Evolutionary conservation across 1,140 invertebrate genomes (phyloP), one percentile per base, ranked within the genome.

Genomic region (Caenorhabditis latens): DNA sequence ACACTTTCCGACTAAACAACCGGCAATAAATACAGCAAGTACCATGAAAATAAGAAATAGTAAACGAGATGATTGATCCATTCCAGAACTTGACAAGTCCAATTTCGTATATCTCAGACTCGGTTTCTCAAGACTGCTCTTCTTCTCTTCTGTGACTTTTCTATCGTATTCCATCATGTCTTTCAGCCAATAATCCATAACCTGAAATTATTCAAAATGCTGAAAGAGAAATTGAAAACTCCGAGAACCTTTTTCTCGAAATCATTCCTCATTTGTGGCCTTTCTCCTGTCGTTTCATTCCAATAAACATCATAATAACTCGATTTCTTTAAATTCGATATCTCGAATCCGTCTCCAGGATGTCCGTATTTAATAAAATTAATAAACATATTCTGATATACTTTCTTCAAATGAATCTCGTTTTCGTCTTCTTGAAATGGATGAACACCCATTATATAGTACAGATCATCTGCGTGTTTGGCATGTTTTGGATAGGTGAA

Each of bases 391-490:
- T 85, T 24, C 9, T 24, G 67, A 48, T 82, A 86, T 32, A 86
- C 8, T 82, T 79, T 43, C 6, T 65, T 53, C 53, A 82, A 53
- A 79, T 75, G 42, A 5, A 32, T 32, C 24, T 86, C 85, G 63
- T 82, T 86, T 40, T 86, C 85, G 19, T 82, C 85, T 57, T 40
- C 14, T 19, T 85, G 65, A 40, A 85, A 85, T 32, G 43, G 32
- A 75, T 85, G 84, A 16, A 85, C 48, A 16, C 84, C 84, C 84
- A 85, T 85, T 16, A 85, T n/a, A 58, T 85, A 85, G 32, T 61
- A 71, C 11, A 85, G 40, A 46, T 85, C 84, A 75, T 85, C 65
- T 0, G 65, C 40, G 43, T 85, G 84, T 16, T 32, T 40, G 9
- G 65, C 43, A 24, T 85, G 84, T 40, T 65, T 65, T 9, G 32